These are phyloP conservation scores for Pipistrellus pygmaeus DNA, from an alignment of 2,797 vertebrate species.

Conservation along the genomic window DNA sequence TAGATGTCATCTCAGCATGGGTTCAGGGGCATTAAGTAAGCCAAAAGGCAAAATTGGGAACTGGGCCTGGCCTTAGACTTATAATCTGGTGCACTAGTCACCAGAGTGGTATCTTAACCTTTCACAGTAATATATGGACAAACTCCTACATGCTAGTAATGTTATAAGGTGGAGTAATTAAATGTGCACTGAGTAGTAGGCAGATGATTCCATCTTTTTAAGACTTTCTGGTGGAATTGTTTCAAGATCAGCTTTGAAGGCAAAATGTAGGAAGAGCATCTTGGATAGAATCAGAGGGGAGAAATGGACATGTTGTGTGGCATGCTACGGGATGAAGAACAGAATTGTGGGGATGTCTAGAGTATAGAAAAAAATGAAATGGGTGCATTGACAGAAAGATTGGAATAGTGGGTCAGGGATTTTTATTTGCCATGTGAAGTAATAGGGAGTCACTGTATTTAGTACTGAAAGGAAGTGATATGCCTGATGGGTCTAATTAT, in stretches of 20 bases:
- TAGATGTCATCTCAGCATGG: neutral
- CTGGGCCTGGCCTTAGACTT: neutral
- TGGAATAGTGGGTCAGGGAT: neutral
- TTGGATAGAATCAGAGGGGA: neutral
- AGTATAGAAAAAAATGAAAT: conserved; percentile 41
- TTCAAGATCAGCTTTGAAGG: conserved; percentile 29
- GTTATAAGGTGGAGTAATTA: neutral
- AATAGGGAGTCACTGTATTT: conserved; percentile 7
- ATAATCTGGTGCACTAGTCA: neutral
- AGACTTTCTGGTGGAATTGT: neutral
- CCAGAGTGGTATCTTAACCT: neutral
- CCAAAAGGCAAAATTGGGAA: conserved; percentile 15
- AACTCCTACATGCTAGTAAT: neutral
- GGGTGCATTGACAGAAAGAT: conserved; percentile 12
- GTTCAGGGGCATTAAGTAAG: neutral
- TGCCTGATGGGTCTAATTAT: neutral
- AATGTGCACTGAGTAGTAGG: neutral
- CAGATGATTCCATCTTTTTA: conserved; percentile 8
- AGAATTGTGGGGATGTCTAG: neutral
- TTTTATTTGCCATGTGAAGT: conserved; percentile 11
- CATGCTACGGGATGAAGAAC: neutral
- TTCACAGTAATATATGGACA: neutral
- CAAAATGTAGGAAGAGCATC: neutral
- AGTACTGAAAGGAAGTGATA: neutral
- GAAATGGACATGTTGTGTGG: neutral